Base-by-base conservation (phyloP, 2,113 vertebrate species). In the Castor canadensis region DNA sequence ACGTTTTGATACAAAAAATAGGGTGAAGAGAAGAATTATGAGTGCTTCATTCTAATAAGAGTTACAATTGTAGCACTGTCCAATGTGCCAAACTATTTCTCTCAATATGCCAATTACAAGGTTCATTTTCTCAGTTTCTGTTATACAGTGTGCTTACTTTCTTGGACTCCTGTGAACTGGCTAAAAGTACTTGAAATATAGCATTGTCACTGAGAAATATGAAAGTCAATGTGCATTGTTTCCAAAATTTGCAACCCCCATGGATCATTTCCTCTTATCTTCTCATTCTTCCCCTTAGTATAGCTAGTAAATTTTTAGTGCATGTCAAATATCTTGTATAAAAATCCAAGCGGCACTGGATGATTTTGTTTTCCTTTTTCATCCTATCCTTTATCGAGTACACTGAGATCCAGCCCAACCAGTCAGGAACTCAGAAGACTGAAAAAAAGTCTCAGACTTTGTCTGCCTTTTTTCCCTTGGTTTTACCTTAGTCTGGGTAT, bases 171-270 rank as follows among this genome's bases (percentile, higher is more conserved):
- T 93, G 35, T 28, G 9, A 22, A 10, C 38, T 16, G 6, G 13
- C 64, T 89, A 62, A 62, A 69, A 62, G n/a, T 69, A 89, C 86
- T 30, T 76, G 52, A 66, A 72, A 80, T 45, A 75, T 75, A 20
- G 7, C 19, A 43, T 15, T 85, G 28, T 20, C 11, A 26, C 86
- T 88, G 56, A 73, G 30, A 82, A 84, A 67, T 32, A 6, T 92
- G 89, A 49, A 67, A 73, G 35, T 64, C 30, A 52, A 28, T 80
- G 9, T 30, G 9, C n/a, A 66, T 19, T 77, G 45, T 45, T 69
- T 52, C 19, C 38, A 81, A 35, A 3, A 89, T 95, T 49, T 91
- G 13, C 5, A 79, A 72, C 19, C 32, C 52, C 15, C 35, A 79
- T 58, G 28, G 9, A 45, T 66, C 9, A 60, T 62, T 9, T 81